Percentiles rank a stretch among this genome's conserved stretches.
These are phyloP conservation scores for Pasiphila rectangulata DNA, from an alignment of 2,888 invertebrate genomes.

Conservation along the genomic window DNA sequence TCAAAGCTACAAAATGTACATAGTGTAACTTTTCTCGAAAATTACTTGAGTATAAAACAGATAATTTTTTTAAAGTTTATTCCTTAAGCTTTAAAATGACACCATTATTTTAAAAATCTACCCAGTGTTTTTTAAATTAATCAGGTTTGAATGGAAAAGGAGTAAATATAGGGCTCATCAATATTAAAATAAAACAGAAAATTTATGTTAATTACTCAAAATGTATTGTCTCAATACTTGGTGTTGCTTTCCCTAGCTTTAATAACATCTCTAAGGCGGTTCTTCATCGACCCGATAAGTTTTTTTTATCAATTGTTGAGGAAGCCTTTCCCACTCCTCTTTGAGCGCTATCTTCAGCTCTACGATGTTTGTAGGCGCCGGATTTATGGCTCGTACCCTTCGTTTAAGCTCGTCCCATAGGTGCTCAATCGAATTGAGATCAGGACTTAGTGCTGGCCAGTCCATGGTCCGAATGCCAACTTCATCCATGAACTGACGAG, in stretches of 20 bases:
- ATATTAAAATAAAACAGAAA: conserved; percentile 1
- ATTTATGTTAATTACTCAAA: not conserved
- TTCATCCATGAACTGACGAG: no score
- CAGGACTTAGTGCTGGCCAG: no score
- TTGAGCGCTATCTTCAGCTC: not conserved
- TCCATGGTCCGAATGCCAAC: no score
- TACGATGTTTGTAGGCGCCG: not conserved
- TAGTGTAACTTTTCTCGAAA: no score
- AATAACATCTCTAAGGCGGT: not conserved
- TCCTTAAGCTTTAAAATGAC: no score
- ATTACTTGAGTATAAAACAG: no score
- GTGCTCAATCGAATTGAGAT: conserved; percentile 1
- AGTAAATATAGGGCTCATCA: no score
- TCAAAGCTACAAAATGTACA: no score
- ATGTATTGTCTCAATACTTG: not conserved
- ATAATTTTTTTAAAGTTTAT: no score
- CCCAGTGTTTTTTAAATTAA: no score
- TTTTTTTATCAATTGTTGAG: not conserved
- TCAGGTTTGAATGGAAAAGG: no score
- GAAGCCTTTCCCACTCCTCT: not conserved
- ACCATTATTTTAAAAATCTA: no score
- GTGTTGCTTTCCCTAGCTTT: not conserved
- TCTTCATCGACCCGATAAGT: not conserved
- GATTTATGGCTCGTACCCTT: conserved; percentile 4
- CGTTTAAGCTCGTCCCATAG: conserved; percentile 1